Base-by-base conservation (phyloP, 2,797 vertebrate species). In the Lepus townsendii region DNA sequence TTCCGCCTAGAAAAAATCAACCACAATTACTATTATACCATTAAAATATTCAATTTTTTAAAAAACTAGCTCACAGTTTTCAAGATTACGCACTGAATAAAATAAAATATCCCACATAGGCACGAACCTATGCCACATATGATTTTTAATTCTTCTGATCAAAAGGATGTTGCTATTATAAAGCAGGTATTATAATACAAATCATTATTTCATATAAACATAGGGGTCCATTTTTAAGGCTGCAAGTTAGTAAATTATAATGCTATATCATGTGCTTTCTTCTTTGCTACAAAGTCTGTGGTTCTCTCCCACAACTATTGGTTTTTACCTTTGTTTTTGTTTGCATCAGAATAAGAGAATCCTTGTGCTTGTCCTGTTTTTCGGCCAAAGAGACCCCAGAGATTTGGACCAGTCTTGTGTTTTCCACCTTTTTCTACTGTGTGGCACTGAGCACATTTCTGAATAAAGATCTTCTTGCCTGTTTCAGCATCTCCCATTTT, bases 391-490 rank as follows among this genome's bases (percentile, higher is more conserved):
- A 99, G 97, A 82, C 98, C 98, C 98, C 98, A 99, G 73, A 99
- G 98, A 95, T 99, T 99, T 77, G 98, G 98, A 2, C 98, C 98
- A 1, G 98, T 98, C 96, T 99, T 99, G 38, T 99, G 98, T 82
- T 99, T 99, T 75, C 99, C 98, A 52, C 94, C 97, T 38, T 99
- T 97, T 73, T 99, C 99, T 89, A 99, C 98, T 32, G 98, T 98
- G 94, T 99, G 98, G 97, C 99, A 99, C 97, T 99, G 98, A 68
- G 98, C 97, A 96, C 98, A 99, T 97, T 99, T 99, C 94, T 99
- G 98, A 96, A 98, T 97, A 89, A 99, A 99, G 1, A 98, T 96
- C 97, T 98, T 98, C 97, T 98, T 99, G 87, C 98, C 98, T 96
- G 99, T 99, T 16, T 97, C 96, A 84, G 97, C 84, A 96, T 99